Base-by-base conservation (phyloP, 2,888 invertebrate genomes). In the Labia minor region DNA sequence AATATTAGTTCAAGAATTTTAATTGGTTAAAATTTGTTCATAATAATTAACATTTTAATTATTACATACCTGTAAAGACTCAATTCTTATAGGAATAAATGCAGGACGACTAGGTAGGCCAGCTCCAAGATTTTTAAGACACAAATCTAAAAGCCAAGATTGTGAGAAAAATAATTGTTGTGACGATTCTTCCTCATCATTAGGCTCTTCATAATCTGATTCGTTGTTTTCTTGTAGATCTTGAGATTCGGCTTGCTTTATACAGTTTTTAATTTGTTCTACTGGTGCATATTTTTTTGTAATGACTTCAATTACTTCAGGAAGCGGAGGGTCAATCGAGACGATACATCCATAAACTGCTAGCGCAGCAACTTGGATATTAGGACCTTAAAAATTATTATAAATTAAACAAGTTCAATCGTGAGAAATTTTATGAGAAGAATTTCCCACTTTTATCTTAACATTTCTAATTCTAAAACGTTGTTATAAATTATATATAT, bases 341-440 rank as follows among this genome's bases (percentile, higher is more conserved):
- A 89, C 77, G 61, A 89, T 78, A 72, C 87, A 86, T 26, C 89
- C 89, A 75, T 89, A 83, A 19, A 88, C 86, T 70, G 88, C 85
- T 63, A 91, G 74, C 0, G 88, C 85, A 1, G 86, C 86, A 0
- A 90, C 88, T 80, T 87, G 85, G 49, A 88, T 79, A 10, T 85
- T 83, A n/a, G 83, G 78, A 81, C 88, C 89, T 72, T 21, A 11
- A 62, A 67, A 37, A 62, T n/a, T n/a, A n/a, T n/a, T 4, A 61
- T 62, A 4, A 64, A 66, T 19, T n/a, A n/a, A n/a, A n/a, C n/a
- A n/a, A n/a, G n/a, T n/a, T n/a, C n/a, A n/a, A n/a, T n/a, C n/a
- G n/a, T n/a, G n/a, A 64, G 8, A 21, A 63, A 37, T 18, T 61
- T 6, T n/a, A 10, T 3, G 18, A 16, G 20, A 61, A 37, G 49